A percentile compares a stretch with the other conserved stretches of the same genome.
Evolutionary conservation across 2,888 invertebrate genomes (phyloP).

Genomic region (Eilema caniola): DNA sequence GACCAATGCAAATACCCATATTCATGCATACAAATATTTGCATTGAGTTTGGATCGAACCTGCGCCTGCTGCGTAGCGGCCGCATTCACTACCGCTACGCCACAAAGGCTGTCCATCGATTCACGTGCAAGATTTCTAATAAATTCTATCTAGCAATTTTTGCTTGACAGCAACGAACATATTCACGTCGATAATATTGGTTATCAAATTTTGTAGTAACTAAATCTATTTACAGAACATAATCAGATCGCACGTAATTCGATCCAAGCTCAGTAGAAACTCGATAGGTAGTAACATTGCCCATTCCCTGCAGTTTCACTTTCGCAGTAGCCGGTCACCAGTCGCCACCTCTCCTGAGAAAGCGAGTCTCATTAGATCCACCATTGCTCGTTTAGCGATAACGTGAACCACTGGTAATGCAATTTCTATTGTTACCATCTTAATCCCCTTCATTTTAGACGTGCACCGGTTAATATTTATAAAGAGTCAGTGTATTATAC

Average conservation of each 20-base stretch:
- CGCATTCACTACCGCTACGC: no score
- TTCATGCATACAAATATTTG: no score
- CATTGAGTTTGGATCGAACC: no score
- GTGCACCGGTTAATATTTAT: neutral
- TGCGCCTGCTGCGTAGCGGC: no score
- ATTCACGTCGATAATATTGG: no score
- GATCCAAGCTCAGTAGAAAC: slow-evolving; percentile 19
- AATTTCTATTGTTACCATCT: neutral
- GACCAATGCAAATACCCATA: no score
- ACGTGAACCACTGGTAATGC: neutral
- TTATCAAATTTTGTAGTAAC: no score
- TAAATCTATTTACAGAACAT: neutral
- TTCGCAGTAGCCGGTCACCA: slow-evolving; percentile 28
- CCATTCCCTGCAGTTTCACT: slow-evolving; percentile 41
- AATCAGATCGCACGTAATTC: slow-evolving; percentile 10
- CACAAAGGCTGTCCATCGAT: no score
- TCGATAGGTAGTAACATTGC: slow-evolving; percentile 20
- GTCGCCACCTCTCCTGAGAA: slow-evolving; percentile 27
- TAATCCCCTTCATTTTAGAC: neutral
- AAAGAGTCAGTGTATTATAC: no score
- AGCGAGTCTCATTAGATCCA: slow-evolving; percentile 24
- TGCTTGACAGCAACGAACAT: no score
- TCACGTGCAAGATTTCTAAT: no score
- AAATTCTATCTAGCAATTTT: no score
- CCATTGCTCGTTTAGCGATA: neutral